Evolutionary conservation across 2,113 vertebrate genomes (phyloP).

Genomic region (Falcunculus frontatus): DNA sequence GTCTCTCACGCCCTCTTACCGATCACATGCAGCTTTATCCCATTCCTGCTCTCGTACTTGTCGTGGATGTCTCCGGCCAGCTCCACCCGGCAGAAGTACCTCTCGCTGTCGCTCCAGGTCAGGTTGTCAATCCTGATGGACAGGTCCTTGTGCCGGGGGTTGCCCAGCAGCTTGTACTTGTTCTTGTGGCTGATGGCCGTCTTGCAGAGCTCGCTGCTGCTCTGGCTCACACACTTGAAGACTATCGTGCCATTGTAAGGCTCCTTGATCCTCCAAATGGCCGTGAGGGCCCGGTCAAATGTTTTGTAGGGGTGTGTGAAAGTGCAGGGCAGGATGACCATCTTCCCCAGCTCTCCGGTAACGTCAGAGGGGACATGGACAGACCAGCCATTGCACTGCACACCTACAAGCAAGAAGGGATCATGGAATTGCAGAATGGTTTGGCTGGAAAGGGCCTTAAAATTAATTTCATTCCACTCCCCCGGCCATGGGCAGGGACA

Average conservation of each 20-base stretch:
- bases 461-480: fast-evolving
- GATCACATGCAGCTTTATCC: slow-evolving; percentile 81
- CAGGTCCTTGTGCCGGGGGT: slow-evolving; percentile 88
- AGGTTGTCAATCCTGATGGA: slow-evolving; percentile 85
- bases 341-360: slow-evolving; percentile 80
- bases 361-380: slow-evolving; percentile 83
- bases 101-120: slow-evolving; percentile 81
- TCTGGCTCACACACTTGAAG: slow-evolving; percentile 81
- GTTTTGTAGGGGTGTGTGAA: slow-evolving; percentile 89
- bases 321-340: slow-evolving; percentile 84
- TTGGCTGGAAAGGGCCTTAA: neutral
- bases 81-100: slow-evolving; percentile 90
- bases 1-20: slow-evolving; percentile 65
- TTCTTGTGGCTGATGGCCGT: slow-evolving; percentile 79
- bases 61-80: slow-evolving; percentile 76
- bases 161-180: slow-evolving; percentile 87
- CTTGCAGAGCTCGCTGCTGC: slow-evolving; percentile 75
- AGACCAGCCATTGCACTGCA: slow-evolving; percentile 80
- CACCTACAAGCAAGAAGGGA: slow-evolving; percentile 12
- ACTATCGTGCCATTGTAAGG: slow-evolving; percentile 72
- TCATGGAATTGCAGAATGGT: neutral
- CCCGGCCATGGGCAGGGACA: neutral
- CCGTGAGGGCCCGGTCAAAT: slow-evolving; percentile 81
- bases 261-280: slow-evolving; percentile 85
- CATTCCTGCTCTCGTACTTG: slow-evolving; percentile 87